Conservation (phyloP, 1,140 invertebrate genomes). For the Laupala kohalensis region DNA sequence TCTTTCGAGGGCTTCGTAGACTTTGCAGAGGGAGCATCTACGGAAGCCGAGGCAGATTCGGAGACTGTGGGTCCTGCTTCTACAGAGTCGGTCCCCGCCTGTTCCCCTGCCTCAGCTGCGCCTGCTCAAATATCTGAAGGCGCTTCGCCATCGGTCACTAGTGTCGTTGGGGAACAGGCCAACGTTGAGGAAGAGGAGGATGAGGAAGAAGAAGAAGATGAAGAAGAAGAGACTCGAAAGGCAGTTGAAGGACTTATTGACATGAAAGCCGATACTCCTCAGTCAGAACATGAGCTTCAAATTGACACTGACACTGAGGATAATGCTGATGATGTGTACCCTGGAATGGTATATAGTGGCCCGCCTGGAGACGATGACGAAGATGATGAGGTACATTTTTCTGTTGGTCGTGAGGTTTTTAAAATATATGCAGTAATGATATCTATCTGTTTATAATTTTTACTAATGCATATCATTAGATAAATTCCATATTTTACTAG, state of each 20-base stretch:
- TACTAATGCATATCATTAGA: too few relatives aligned
- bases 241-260: constrained; percentile 32
- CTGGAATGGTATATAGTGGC: constrained; percentile 22
- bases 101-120: too few relatives aligned
- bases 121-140: constrained; percentile 19
- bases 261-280: constrained; percentile 68
- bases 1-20: constrained; percentile 51
- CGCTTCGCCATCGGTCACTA: constrained; percentile 27
- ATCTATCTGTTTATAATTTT: too few relatives aligned
- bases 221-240: constrained; percentile 32
- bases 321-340: constrained; percentile 25
- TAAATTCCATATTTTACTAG: too few relatives aligned
- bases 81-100: background rate
- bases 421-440: too few relatives aligned
- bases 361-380: background rate
- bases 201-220: constrained; percentile 19
- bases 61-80: too few relatives aligned
- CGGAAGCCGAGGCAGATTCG: constrained; percentile 3
- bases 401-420: too few relatives aligned
- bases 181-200: background rate
- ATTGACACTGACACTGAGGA: constrained; percentile 68
- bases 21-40: constrained; percentile 30
- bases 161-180: constrained; percentile 22
- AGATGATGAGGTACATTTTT: background rate
- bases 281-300: constrained; percentile 68